Conservation (phyloP, 2,888 invertebrate genomes). For the Cataglyphis livida region DNA sequence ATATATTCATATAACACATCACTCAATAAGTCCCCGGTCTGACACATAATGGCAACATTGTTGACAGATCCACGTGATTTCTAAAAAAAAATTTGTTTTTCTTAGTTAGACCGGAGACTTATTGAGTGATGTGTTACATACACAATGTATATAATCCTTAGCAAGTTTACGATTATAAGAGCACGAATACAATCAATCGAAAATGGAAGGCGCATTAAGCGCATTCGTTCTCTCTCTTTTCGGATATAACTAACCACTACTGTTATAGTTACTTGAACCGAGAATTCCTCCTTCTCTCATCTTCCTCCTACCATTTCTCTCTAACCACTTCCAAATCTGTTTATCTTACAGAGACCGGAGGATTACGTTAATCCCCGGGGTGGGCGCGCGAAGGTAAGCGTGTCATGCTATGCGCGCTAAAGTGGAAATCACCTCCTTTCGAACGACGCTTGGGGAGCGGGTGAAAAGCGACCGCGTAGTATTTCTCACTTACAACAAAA, state of each 20-base stretch:
- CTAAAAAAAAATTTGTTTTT: too few relatives aligned
- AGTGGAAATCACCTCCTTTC: conserved; percentile 56
- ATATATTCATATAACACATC: neutral
- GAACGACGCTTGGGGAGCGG: neutral
- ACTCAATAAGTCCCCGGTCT: too few relatives aligned
- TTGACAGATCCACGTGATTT: too few relatives aligned
- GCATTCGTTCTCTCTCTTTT: conserved; percentile 26
- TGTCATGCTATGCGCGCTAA: conserved; percentile 11
- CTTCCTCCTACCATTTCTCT: neutral
- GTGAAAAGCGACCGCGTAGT: neutral
- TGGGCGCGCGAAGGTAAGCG: conserved; percentile 37
- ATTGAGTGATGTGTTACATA: too few relatives aligned
- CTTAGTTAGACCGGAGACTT: too few relatives aligned
- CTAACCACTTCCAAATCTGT: conserved; percentile 59
- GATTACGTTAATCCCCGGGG: conserved; percentile 51
- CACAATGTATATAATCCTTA: conserved; percentile 22
- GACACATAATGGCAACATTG: too few relatives aligned
- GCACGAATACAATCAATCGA: conserved; percentile 41
- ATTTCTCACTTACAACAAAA: conserved; percentile 8
- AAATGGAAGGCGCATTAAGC: conserved; percentile 34
- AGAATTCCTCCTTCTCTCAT: conserved; percentile 11
- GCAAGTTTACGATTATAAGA: conserved; percentile 40
- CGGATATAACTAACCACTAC: conserved; percentile 51
- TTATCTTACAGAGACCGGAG: conserved; percentile 65
- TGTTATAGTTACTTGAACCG: conserved; percentile 37